Evolutionary conservation across 2,797 vertebrate species (phyloP).

Genomic region (Chaunax sp.): DNA sequence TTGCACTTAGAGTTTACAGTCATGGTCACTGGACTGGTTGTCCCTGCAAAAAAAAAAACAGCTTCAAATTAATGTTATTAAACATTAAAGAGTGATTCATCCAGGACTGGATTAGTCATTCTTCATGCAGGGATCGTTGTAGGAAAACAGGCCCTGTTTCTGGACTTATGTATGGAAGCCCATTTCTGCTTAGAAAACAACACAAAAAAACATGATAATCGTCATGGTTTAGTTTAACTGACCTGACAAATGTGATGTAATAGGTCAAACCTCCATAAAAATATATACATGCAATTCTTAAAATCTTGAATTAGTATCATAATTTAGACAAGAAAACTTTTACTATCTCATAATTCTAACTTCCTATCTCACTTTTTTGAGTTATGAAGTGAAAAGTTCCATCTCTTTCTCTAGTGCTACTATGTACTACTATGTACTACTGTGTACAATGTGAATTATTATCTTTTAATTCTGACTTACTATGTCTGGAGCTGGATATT

Average conservation of each 20-base stretch:
- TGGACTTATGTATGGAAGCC: not conserved
- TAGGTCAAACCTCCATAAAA: not conserved
- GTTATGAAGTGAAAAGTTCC: too few relatives aligned
- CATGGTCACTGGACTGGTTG: not conserved
- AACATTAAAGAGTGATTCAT: not conserved
- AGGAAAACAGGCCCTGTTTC: not conserved
- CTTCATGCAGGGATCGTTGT: not conserved
- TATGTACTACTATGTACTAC: too few relatives aligned
- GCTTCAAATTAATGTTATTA: not conserved
- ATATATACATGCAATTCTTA: not conserved
- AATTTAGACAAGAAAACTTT: too few relatives aligned
- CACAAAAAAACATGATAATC: accelerated
- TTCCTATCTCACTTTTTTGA: not conserved
- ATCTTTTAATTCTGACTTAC: too few relatives aligned
- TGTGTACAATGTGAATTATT: too few relatives aligned
- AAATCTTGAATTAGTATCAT: not conserved
- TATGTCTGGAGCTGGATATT: too few relatives aligned
- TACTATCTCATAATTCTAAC: not conserved
- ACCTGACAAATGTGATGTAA: not conserved
- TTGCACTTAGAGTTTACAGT: slow-evolving; percentile 45
- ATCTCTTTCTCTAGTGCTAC: too few relatives aligned
- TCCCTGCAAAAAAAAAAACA: not conserved
- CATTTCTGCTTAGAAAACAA: not conserved
- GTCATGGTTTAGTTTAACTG: too few relatives aligned
- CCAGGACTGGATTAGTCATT: not conserved